Conservation (phyloP, 2,888 invertebrate genomes). For the Chesias legatella region DNA sequence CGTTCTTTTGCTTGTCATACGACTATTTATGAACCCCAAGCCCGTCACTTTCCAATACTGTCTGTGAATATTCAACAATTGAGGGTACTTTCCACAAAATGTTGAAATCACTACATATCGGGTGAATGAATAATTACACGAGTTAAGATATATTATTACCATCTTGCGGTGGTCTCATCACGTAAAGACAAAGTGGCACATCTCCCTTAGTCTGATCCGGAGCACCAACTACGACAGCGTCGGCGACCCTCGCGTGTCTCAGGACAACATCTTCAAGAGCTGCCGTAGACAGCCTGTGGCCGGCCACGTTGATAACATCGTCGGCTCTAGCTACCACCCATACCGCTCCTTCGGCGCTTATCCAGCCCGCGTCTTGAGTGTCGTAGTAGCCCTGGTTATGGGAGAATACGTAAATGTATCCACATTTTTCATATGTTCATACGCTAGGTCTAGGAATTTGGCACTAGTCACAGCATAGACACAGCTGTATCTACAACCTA, state of each 20-base stretch:
- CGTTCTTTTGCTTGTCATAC: no score
- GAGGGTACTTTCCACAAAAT: no score
- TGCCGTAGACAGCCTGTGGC: conserved; percentile 93
- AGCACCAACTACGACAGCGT: conserved; percentile 94
- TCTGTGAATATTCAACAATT: no score
- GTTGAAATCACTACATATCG: no score
- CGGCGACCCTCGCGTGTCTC: conserved; percentile 91
- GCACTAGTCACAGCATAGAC: no score
- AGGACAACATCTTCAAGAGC: conserved; percentile 94
- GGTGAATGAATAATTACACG: no score
- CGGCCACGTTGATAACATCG: conserved; percentile 97
- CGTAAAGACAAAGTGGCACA: conserved; percentile 92
- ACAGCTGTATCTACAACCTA: no score
- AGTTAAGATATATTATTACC: conserved; percentile 33
- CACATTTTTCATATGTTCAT: no score
- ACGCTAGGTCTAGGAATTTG: no score
- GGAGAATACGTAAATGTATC: no score
- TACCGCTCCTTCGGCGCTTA: conserved; percentile 90
- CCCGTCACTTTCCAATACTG: no score
- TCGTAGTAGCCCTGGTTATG: conserved; percentile 95
- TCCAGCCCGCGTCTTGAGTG: conserved; percentile 96
- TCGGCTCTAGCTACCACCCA: conserved; percentile 95
- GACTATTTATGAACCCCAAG: no score
- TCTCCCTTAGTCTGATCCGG: conserved; percentile 95
- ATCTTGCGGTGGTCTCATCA: conserved; percentile 83